Percentiles rank a stretch among this genome's conserved stretches.
Conservation (phyloP, 2,888 invertebrate species). For the Cantharis lateralis region DNA sequence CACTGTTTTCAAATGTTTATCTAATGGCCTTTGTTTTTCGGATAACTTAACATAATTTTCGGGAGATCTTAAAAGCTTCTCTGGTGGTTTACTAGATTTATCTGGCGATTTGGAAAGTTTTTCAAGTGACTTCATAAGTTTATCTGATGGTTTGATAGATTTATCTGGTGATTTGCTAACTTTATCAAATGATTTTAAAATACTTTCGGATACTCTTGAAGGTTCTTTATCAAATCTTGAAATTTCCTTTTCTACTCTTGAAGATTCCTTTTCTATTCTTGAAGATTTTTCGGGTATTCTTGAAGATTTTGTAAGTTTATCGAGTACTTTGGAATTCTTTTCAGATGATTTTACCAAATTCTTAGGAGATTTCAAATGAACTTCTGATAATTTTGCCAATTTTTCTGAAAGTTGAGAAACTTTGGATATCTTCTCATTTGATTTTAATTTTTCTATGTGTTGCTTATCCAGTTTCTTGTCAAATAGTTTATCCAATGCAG, state of each 20-base stretch:
- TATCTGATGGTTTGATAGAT: conserved; percentile 22
- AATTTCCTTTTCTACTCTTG: neutral
- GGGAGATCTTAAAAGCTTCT: conserved; percentile 36
- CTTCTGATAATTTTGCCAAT: conserved; percentile 17
- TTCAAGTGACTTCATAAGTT: conserved; percentile 5
- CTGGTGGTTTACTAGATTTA: conserved; percentile 6
- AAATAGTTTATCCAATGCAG: conserved; percentile 62
- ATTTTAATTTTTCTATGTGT: conserved; percentile 32
- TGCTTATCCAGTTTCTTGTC: conserved; percentile 46
- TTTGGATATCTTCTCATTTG: conserved; percentile 34
- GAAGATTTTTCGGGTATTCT: conserved; percentile 21
- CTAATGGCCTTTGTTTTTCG: conserved; percentile 19
- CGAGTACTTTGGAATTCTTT: conserved; percentile 38
- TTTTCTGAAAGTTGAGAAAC: conserved; percentile 11
- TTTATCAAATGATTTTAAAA: neutral
- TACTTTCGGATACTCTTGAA: neutral
- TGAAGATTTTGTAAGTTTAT: neutral
- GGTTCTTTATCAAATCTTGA: neutral
- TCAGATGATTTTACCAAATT: conserved; percentile 38
- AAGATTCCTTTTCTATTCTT: neutral
- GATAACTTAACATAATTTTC: conserved; percentile 31
- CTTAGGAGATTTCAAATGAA: conserved; percentile 24
- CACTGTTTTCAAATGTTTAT: conserved; percentile 17
- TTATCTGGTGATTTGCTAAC: conserved; percentile 2
- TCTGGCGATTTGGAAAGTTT: conserved; percentile 5